These are phyloP conservation scores for Stenchaetothrips biformis DNA, from an alignment of 2,888 invertebrate species.

Conservation along the genomic window DNA sequence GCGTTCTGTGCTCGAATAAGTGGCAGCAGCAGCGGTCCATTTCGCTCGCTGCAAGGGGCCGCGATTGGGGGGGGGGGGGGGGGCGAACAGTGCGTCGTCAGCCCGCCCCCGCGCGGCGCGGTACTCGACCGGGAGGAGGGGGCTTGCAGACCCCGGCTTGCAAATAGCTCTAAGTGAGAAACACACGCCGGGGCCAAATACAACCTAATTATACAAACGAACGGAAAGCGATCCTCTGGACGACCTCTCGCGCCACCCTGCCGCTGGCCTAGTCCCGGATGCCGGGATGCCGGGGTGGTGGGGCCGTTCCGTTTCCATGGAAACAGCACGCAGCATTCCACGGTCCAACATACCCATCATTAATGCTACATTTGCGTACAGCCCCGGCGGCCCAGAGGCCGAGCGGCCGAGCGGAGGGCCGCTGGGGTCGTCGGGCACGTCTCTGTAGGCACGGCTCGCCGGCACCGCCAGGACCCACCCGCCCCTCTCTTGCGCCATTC, in stretches of 20 bases:
- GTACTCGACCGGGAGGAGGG: no score
- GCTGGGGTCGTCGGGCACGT: constrained; percentile 3
- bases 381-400: not conserved
- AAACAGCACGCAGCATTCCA: constrained; percentile 9
- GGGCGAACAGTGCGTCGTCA: no score
- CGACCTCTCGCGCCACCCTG: not conserved
- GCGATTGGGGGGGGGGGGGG: no score
- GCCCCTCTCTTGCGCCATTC: not conserved
- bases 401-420: not conserved
- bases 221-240: not conserved
- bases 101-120: no score
- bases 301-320: not conserved
- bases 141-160: not conserved
- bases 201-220: constrained; percentile 1
- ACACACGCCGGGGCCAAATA: not conserved
- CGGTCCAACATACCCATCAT: constrained; percentile 22
- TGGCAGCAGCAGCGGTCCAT: no score
- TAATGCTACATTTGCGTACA: constrained; percentile 23
- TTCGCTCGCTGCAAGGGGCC: no score
- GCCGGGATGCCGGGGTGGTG: not conserved
- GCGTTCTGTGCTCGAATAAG: not conserved
- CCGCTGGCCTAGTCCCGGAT: not conserved
- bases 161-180: constrained; percentile 6
- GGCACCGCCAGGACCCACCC: not conserved
- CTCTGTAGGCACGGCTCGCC: not conserved